Percentiles rank a stretch among this genome's conserved stretches.
Evolutionary conservation across 2,888 invertebrate genomes (phyloP).

Genomic region (Cerceris rybyensis): DNA sequence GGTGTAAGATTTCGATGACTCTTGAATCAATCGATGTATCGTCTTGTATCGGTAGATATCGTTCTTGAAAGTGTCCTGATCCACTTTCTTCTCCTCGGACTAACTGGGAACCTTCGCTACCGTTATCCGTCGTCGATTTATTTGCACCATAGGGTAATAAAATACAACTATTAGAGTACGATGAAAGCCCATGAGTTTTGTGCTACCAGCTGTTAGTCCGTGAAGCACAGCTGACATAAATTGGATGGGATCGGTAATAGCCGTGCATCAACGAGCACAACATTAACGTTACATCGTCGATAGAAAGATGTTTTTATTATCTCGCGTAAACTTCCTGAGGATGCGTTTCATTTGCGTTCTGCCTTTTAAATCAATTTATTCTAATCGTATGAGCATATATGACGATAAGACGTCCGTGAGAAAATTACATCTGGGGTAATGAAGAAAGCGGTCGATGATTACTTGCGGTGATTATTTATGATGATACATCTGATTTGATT

Average conservation of each 20-base stretch:
- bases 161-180: slow-evolving; percentile 4
- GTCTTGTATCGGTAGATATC: too few species aligned
- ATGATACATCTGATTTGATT: too few species aligned
- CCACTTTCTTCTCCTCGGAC: neutral
- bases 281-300: neutral
- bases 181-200: slow-evolving; percentile 1
- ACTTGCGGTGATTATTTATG: too few species aligned
- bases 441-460: too few species aligned
- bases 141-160: slow-evolving; percentile 1
- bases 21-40: too few species aligned
- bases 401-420: too few species aligned
- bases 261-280: neutral
- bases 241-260: slow-evolving; percentile 10
- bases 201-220: slow-evolving; percentile 7
- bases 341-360: neutral
- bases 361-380: too few species aligned
- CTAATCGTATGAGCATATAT: too few species aligned
- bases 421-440: too few species aligned
- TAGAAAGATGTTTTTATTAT: neutral
- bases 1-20: too few species aligned
- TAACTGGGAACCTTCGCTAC: neutral
- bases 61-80: neutral
- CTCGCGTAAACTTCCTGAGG: neutral
- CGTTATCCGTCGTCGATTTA: neutral
- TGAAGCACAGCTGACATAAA: slow-evolving; percentile 16